A percentile compares a stretch with the other conserved stretches of the same genome.
Evolutionary conservation across 2,113 vertebrate species (phyloP).

Genomic region (Onychostoma macrolepis): DNA sequence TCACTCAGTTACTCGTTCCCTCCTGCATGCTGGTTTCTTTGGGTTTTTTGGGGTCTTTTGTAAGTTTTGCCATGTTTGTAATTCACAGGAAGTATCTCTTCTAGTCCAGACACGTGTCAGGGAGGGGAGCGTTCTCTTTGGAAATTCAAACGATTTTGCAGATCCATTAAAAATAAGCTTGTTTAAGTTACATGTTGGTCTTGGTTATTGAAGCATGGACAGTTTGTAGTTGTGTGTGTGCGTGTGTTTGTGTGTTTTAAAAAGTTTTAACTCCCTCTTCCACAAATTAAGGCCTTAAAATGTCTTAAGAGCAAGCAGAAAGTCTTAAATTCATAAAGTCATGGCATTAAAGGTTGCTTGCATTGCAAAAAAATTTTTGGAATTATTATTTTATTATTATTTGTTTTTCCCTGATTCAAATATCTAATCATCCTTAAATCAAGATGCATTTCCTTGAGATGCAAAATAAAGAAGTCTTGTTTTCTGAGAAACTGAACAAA

Average conservation of each 20-base stretch:
- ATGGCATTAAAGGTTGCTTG: too few species aligned
- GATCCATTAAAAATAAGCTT: conserved; percentile 84
- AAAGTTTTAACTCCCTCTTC: too few species aligned
- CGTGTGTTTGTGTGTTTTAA: neutral
- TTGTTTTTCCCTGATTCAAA: too few species aligned
- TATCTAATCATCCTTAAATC: too few species aligned
- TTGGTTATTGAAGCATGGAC: conserved; percentile 19
- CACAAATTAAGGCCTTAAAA: too few species aligned
- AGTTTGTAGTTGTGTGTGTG: neutral
- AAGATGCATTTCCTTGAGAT: too few species aligned
- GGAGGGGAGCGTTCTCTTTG: conserved; percentile 76
- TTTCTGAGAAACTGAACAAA: too few species aligned
- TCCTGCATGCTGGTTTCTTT: conserved; percentile 80
- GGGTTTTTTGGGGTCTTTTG: conserved; percentile 69
- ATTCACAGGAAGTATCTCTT: conserved; percentile 38
- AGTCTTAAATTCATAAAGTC: too few species aligned
- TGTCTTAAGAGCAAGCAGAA: too few species aligned
- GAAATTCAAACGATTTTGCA: conserved; percentile 84
- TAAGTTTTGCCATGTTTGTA: conserved; percentile 73
- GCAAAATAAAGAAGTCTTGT: too few species aligned
- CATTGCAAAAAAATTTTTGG: too few species aligned
- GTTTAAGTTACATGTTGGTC: conserved; percentile 76
- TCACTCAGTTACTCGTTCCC: conserved; percentile 24
- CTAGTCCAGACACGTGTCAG: conserved; percentile 50
- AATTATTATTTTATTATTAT: too few species aligned